A percentile compares a stretch with the other conserved stretches of the same genome.
Conservation (phyloP, 2,888 invertebrate species). For the Iphiclides podalirius region DNA sequence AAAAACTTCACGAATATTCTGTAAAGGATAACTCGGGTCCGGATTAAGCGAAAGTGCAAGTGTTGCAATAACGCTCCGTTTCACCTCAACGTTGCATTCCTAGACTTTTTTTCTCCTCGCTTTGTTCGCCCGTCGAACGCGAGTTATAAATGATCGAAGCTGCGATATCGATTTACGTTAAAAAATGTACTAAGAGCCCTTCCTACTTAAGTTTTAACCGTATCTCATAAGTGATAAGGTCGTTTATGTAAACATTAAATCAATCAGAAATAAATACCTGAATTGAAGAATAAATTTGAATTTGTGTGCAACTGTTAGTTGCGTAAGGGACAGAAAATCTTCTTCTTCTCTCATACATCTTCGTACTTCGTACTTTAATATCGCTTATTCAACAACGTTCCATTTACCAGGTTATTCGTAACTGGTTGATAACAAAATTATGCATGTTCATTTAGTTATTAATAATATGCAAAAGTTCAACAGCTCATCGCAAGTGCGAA, state of each 20-base stretch:
- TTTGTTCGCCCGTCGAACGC: slow-evolving; percentile 72
- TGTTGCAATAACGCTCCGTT: slow-evolving; percentile 77
- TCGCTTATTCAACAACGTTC: no score
- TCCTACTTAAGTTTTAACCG: slow-evolving; percentile 2
- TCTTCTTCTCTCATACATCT: no score
- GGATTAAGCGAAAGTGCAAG: slow-evolving; percentile 73
- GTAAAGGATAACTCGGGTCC: slow-evolving; percentile 32
- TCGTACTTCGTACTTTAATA: no score
- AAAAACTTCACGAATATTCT: slow-evolving; percentile 21
- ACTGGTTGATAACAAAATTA: no score
- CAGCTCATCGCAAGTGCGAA: no score
- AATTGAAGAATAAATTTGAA: slow-evolving; percentile 39
- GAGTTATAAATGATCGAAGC: slow-evolving; percentile 77
- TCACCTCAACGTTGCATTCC: slow-evolving; percentile 65
- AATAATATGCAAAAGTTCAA: no score
- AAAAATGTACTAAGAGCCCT: slow-evolving; percentile 8
- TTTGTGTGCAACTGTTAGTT: not conserved
- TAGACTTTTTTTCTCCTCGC: slow-evolving; percentile 53
- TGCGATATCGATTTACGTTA: slow-evolving; percentile 64
- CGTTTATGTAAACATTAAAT: slow-evolving; percentile 10
- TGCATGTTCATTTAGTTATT: no score
- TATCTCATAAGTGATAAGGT: not conserved
- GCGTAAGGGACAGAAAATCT: not conserved
- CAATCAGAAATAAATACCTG: slow-evolving; percentile 57
- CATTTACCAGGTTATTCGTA: no score